Conservation (phyloP, 2,113 vertebrate genomes). For the Pelobates fuscus region DNA sequence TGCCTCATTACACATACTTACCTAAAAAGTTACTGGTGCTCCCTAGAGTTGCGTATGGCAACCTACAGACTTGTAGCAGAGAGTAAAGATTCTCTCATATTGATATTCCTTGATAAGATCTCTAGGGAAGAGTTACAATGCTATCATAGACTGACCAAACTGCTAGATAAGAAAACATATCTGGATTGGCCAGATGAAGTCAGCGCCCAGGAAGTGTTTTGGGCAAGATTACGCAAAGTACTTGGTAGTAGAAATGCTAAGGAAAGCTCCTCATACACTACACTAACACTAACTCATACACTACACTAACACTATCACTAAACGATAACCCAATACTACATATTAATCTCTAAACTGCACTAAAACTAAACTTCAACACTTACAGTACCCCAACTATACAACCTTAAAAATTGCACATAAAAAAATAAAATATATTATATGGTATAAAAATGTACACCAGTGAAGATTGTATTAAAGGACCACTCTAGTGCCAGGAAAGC, state of each 20-base stretch:
- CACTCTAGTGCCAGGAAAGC: no score
- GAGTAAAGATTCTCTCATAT: conserved; percentile 51
- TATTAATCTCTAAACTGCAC: no score
- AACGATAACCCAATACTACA: no score
- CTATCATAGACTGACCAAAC: conserved; percentile 54
- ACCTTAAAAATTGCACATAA: no score
- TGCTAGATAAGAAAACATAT: conserved; percentile 54
- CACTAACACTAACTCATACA: no score
- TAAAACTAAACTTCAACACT: no score
- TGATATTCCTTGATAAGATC: conserved; percentile 58
- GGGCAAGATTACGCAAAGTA: conserved; percentile 54
- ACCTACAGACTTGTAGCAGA: conserved; percentile 54
- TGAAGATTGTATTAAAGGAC: no score
- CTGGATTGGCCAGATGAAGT: conserved; percentile 56
- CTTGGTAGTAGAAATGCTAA: conserved; percentile 23
- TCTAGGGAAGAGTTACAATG: conserved; percentile 54
- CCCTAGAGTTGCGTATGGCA: conserved; percentile 55
- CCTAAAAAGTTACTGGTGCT: conserved; percentile 58
- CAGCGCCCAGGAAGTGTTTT: conserved; percentile 49
- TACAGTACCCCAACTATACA: no score
- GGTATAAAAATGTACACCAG: no score
- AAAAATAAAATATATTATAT: no score
- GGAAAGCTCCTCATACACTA: no score
- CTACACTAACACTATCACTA: no score
- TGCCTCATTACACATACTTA: conserved; percentile 56